Percentiles rank a stretch among this genome's conserved stretches.
Evolutionary conservation across 2,888 invertebrate species (phyloP).

Genomic region (Ophion slaviceki): DNA sequence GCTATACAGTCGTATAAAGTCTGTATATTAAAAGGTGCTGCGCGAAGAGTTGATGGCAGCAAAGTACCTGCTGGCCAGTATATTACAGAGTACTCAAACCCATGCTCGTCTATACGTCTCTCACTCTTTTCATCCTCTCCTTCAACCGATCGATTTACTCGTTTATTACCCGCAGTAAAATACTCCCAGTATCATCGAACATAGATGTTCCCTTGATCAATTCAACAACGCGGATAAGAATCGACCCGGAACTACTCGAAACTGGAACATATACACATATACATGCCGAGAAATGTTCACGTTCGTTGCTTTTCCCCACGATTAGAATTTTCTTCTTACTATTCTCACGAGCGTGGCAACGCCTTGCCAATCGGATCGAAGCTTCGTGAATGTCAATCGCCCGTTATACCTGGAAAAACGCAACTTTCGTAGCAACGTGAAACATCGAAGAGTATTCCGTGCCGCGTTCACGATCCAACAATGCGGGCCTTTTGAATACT

Average conservation of each 20-base stretch:
- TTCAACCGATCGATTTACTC: background rate
- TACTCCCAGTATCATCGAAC: too few relatives aligned
- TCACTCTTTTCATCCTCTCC: background rate
- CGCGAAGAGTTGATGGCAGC: slow-evolving; percentile 46
- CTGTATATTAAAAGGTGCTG: slow-evolving; percentile 46
- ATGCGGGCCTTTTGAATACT: slow-evolving; percentile 56
- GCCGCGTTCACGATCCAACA: slow-evolving; percentile 29
- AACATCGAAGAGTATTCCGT: slow-evolving; percentile 52
- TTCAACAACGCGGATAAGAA: background rate
- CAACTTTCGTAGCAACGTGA: slow-evolving; percentile 68
- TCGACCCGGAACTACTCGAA: background rate
- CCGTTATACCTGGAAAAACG: slow-evolving; percentile 62
- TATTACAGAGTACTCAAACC: slow-evolving; percentile 71
- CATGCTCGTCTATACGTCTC: background rate
- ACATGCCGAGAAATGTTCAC: slow-evolving; percentile 10
- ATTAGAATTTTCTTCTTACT: slow-evolving; percentile 68
- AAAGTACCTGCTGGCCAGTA: slow-evolving; percentile 71
- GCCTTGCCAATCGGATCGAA: slow-evolving; percentile 75
- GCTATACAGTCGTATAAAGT: slow-evolving; percentile 42
- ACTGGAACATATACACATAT: slow-evolving; percentile 7
- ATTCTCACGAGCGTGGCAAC: slow-evolving; percentile 72
- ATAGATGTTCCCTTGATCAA: too few relatives aligned
- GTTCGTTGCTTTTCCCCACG: slow-evolving; percentile 35
- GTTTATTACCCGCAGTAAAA: too few relatives aligned
- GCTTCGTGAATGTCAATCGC: slow-evolving; percentile 77